These are phyloP conservation scores for Progne subis DNA, from an alignment of 2,113 vertebrate genomes.

Conservation along the genomic window DNA sequence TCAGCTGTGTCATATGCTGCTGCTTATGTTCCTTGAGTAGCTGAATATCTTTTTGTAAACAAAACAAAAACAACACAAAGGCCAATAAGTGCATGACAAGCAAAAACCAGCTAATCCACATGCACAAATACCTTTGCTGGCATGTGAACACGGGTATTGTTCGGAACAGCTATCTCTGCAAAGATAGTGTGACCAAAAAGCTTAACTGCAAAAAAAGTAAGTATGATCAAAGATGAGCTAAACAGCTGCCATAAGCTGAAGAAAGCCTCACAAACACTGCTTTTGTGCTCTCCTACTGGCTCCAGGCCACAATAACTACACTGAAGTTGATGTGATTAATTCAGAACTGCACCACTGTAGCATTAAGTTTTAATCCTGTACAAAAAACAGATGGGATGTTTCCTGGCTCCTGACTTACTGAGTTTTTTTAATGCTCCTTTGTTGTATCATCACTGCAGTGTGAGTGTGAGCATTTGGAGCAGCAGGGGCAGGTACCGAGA, in stretches of 20 bases:
- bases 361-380: constrained; percentile 24
- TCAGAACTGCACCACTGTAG: background rate
- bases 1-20: constrained; percentile 17
- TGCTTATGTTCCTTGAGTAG: constrained; percentile 13
- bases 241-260: constrained; percentile 51
- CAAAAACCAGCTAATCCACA: constrained; percentile 36
- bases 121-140: constrained; percentile 38
- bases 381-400: background rate
- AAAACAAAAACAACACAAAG: constrained; percentile 40
- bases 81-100: background rate
- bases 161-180: constrained; percentile 27
- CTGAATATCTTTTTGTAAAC: constrained; percentile 50
- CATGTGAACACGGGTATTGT: constrained; percentile 3
- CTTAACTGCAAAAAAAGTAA: constrained; percentile 44
- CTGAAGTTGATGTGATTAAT: constrained; percentile 35
- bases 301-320: constrained; percentile 21
- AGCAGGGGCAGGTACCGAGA: background rate
- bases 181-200: constrained; percentile 61
- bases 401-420: background rate
- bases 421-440: background rate
- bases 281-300: constrained; percentile 41
- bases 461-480: background rate
- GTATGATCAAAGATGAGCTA: constrained; percentile 58
- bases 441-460: background rate
- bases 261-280: constrained; percentile 6